phyloP scores from a whole-genome alignment of 2,888 invertebrate genomes.

The Pogonocherus hispidulus region DNA sequence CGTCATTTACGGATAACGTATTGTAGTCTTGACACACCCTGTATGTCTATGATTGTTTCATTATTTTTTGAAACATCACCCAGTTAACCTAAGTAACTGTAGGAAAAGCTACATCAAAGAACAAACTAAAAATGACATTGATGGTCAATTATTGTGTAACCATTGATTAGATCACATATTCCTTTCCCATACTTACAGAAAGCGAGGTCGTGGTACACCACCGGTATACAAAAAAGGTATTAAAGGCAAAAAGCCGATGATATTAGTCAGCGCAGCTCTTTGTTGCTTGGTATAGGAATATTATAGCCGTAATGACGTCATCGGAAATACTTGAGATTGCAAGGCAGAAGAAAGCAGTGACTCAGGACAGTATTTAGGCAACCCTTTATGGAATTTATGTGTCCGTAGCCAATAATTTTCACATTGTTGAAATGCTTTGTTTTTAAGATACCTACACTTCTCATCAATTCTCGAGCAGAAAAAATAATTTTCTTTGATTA shows the following conservation, averaged over 20 bases:
- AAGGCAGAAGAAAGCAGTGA: slow-evolving; percentile 42
- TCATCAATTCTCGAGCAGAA: too few species aligned
- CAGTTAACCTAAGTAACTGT: background rate
- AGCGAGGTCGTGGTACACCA: slow-evolving; percentile 18
- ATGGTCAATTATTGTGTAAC: slow-evolving; percentile 2
- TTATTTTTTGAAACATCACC: background rate
- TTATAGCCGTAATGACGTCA: slow-evolving; percentile 48
- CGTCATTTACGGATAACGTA: too few species aligned
- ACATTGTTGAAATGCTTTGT: too few species aligned
- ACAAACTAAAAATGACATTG: background rate
- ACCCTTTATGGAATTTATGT: background rate
- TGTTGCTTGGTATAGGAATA: slow-evolving; percentile 24
- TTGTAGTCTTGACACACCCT: too few species aligned
- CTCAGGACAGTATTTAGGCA: slow-evolving; percentile 20
- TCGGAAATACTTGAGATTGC: slow-evolving; percentile 56
- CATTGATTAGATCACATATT: slow-evolving; percentile 26
- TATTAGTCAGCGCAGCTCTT: slow-evolving; percentile 29
- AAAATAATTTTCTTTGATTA: too few species aligned
- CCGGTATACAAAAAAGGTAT: slow-evolving; percentile 28
- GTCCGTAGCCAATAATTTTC: too few species aligned
- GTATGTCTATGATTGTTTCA: background rate
- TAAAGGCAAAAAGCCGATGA: slow-evolving; percentile 25
- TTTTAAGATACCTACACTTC: too few species aligned
- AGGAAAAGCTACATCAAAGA: background rate
- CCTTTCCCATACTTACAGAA: slow-evolving; percentile 23